Base-by-base conservation (phyloP, 1,140 invertebrate species). In the Mesaphorura yosii region DNA sequence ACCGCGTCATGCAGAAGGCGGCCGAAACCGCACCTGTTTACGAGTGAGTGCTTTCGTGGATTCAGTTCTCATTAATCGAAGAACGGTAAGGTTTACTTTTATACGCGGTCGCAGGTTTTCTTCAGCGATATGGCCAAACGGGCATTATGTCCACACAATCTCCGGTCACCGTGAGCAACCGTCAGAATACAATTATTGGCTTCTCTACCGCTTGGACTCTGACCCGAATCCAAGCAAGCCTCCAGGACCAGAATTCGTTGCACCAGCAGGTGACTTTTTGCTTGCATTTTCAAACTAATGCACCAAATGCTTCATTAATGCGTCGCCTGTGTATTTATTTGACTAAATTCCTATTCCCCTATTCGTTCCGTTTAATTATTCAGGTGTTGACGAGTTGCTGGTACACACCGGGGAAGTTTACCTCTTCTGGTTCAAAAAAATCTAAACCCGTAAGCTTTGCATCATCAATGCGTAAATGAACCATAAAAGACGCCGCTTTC, bases 401-500 rank as follows among this genome's bases (percentile, higher is more conserved):
- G 83, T 87, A 12, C 80, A 84, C 69, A 82, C 87, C 63, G 83
- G 84, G 5, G 84, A 88, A 65, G 80, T 86, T 66, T 86, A 86
- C 67, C 76, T 88, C 10, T 89, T 88, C 70, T 90, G 86, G 86
- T 90, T 87, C 70, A 88, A 88, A 71, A 87, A 87, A 69, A 75
- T 89, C 66, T 89, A 83, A 46, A 27, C 12, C 7, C n/a, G n/a
- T n/a, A n/a, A n/a, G n/a, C n/a, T n/a, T n/a, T n/a, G n/a, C n/a
- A n/a, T n/a, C n/a, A n/a, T n/a, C n/a, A n/a, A n/a, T n/a, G n/a
- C n/a, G n/a, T n/a, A n/a, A n/a, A n/a, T n/a, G n/a, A n/a, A n/a
- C n/a, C n/a, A n/a, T n/a, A n/a, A n/a, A n/a, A n/a, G n/a, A n/a
- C n/a, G n/a, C n/a, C n/a, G n/a, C n/a, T n/a, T n/a, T n/a, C n/a